Base-by-base conservation (phyloP, 2,888 invertebrate species). In the Melinaea menophilus region DNA sequence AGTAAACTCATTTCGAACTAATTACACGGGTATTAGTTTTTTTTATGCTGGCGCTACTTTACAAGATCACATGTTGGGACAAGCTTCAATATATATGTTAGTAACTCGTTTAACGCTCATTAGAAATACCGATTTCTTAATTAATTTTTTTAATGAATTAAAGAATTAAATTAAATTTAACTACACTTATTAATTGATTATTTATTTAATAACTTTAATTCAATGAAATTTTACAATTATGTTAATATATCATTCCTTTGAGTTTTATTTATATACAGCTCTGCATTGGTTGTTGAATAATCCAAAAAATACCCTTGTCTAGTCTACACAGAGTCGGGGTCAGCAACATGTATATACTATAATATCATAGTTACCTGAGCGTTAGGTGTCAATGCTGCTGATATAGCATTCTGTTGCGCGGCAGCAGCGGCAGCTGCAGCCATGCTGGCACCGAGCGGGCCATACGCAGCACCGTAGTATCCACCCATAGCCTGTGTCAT, bases 391-490 rank as follows among this genome's bases (percentile, higher is more conserved):
- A 95, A 88, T n/a, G 94, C 94, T 4, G 94, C 94, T 46, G 93
- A 93, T 84, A 95, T 94, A 35, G 94, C 94, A 54, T 93, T 93
- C 75, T 94, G 94, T 76, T 94, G 94, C 2, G 93, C 93, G 1
- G 93, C 93, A 1, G 94, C 94, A 0, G 94, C 94, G 0, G 94
- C 94, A 0, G 94, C 94, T 0, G 94, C 94, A n/a, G 94, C 94
- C 79, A 94, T 94, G 71, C 94, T 94, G 70, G 94, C 94, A 55
- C 94, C 94, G 22, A 95, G 86, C 5, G 94, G 93, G 2, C 94
- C 94, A 73, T 95, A 95, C 9, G 95, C 94, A 11, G 95, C 94
- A 1, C 94, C 94, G 78, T 95, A 95, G 82, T 95, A 95, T 0
- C 90, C 76, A 80, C 93, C 93, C 94, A 94, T 94, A 31, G 93